Evolutionary conservation across 1,140 invertebrate species (phyloP).

Genomic region (Sitodiplosis mosellana): DNA sequence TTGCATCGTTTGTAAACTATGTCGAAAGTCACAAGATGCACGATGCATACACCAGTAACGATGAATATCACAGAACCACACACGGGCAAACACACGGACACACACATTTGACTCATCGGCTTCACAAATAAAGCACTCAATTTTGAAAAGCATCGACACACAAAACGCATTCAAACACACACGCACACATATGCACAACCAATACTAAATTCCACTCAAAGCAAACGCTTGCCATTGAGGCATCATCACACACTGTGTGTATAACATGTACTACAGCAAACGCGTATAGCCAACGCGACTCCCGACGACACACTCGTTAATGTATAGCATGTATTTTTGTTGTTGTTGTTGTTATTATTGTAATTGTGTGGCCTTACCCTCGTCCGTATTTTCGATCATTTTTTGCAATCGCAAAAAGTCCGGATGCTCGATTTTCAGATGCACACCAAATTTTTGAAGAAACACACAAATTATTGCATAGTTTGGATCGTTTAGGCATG

Average conservation of each 20-base stretch:
- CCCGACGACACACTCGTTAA: neutral
- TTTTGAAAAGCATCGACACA: neutral
- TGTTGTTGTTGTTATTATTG: neutral
- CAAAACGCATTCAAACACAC: too few species aligned
- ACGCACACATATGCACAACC: too few species aligned
- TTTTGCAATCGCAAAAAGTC: slow-evolving; percentile 66
- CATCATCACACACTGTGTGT: neutral
- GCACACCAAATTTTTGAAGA: slow-evolving; percentile 68
- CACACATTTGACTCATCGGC: neutral
- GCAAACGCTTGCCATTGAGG: neutral
- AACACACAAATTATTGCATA: slow-evolving; percentile 91
- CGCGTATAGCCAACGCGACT: slow-evolving; percentile 2
- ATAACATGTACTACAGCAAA: neutral
- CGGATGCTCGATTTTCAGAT: slow-evolving; percentile 54
- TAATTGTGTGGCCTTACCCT: slow-evolving; percentile 38
- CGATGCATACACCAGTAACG: too few species aligned
- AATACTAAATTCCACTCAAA: too few species aligned
- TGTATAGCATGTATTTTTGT: neutral
- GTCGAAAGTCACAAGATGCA: too few species aligned
- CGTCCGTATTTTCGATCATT: slow-evolving; percentile 70
- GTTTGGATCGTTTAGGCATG: slow-evolving; percentile 84
- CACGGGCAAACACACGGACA: too few species aligned
- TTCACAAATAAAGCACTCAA: too few species aligned
- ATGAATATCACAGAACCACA: too few species aligned
- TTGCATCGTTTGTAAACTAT: too few species aligned